A percentile compares a stretch with the other conserved stretches of the same genome.
These are phyloP conservation scores for Haemorhous mexicanus DNA, from an alignment of 2,113 vertebrate species.

Conservation along the genomic window DNA sequence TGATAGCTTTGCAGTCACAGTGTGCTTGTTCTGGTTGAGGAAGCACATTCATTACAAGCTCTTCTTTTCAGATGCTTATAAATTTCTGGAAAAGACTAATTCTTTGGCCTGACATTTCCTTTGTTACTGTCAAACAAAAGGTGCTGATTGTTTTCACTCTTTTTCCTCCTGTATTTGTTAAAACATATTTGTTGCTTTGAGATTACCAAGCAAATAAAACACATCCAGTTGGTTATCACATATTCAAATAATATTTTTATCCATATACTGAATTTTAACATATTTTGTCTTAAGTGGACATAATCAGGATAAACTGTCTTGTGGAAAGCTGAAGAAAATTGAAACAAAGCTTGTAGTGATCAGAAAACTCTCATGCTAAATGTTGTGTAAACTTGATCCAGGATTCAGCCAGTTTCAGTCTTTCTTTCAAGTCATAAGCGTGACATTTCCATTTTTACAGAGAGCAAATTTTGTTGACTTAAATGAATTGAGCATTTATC, in stretches of 20 bases:
- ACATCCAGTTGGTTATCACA: not conserved
- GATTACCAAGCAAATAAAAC: not conserved
- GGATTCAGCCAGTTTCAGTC: not conserved
- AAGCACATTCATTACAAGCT: conserved; percentile 51
- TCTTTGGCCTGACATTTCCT: conserved; percentile 9
- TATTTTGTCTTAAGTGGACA: not conserved
- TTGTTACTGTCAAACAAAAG: conserved; percentile 13
- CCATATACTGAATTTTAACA: not conserved
- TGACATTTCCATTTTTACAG: not conserved
- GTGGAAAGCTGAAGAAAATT: not conserved
- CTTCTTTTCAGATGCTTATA: conserved; percentile 41
- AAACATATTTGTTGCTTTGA: not conserved
- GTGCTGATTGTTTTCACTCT: not conserved
- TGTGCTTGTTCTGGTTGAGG: conserved; percentile 54
- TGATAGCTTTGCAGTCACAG: conserved; percentile 18
- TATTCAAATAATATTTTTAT: not conserved
- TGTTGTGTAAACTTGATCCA: not conserved
- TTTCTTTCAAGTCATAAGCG: not conserved
- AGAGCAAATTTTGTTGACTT: not conserved
- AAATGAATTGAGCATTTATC: not conserved
- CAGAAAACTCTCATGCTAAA: not conserved
- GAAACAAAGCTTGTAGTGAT: not conserved
- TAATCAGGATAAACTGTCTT: not conserved
- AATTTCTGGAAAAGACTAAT: conserved; percentile 35
- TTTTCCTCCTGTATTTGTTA: not conserved